A percentile compares a stretch with the other conserved stretches of the same genome.
Evolutionary conservation across 2,797 vertebrate species (phyloP).

Genomic region (Onychomys torridus): DNA sequence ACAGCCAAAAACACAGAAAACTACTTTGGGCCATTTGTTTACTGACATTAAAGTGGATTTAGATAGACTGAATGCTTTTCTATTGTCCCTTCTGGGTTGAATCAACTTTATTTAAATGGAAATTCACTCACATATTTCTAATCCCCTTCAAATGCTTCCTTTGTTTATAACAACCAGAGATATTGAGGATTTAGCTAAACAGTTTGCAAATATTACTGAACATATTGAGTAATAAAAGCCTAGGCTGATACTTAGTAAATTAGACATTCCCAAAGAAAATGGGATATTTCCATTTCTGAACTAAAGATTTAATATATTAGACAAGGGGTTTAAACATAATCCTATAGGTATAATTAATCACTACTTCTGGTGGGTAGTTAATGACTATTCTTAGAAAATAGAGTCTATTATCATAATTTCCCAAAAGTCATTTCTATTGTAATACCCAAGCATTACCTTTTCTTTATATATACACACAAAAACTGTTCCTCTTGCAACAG

Average conservation of each 20-base stretch:
- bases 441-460: background rate
- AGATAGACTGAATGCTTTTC: constrained; percentile 77
- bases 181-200: constrained; percentile 82
- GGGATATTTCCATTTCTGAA: constrained; percentile 68
- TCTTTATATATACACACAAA: background rate
- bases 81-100: constrained; percentile 81
- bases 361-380: constrained; percentile 79
- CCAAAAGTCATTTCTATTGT: constrained; percentile 49
- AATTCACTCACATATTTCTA: constrained; percentile 85
- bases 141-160: constrained; percentile 80
- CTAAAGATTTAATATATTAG: constrained; percentile 78
- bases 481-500: background rate
- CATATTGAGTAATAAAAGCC: constrained; percentile 73
- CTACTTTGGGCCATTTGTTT: constrained; percentile 76
- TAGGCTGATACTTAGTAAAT: constrained; percentile 73
- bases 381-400: constrained; percentile 76
- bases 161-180: constrained; percentile 78
- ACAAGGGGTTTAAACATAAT: constrained; percentile 83
- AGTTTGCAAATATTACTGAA: constrained; percentile 79
- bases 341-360: constrained; percentile 80
- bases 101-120: constrained; percentile 86
- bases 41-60: constrained; percentile 84
- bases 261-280: constrained; percentile 62
- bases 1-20: constrained; percentile 54
- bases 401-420: constrained; percentile 59